A percentile compares a stretch with the other conserved stretches of the same genome.
Conservation (phyloP, 2,888 invertebrate species). For the Enoplolaimus lenunculus region DNA sequence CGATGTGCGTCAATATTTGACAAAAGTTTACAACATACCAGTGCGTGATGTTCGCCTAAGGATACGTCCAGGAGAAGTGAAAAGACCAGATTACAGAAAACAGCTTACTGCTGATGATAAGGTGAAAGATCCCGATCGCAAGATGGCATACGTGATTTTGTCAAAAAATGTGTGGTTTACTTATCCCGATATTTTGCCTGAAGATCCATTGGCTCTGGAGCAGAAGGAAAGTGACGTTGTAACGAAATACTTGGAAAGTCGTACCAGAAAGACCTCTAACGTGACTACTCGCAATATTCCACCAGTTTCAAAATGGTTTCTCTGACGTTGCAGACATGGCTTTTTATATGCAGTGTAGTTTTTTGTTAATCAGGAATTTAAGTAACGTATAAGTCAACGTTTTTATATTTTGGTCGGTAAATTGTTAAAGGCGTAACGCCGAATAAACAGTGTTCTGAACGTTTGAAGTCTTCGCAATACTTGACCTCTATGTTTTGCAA, state of each 20-base stretch:
- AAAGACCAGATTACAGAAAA: neutral
- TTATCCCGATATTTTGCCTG: neutral
- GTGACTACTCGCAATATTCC: too few species aligned
- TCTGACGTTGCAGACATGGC: too few species aligned
- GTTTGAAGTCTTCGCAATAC: too few species aligned
- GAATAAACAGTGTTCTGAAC: too few species aligned
- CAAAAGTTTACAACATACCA: constrained; percentile 80
- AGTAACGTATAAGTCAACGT: too few species aligned
- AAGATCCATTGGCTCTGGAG: neutral
- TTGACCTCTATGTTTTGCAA: too few species aligned
- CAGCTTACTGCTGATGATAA: constrained; percentile 25
- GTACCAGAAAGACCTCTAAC: too few species aligned
- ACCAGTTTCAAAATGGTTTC: too few species aligned
- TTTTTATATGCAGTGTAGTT: too few species aligned
- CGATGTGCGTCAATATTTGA: constrained; percentile 80
- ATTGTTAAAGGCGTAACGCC: too few species aligned
- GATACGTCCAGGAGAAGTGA: constrained; percentile 20
- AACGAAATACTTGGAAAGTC: neutral
- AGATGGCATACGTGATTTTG: constrained; percentile 36
- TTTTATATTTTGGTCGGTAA: too few species aligned
- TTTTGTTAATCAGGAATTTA: too few species aligned
- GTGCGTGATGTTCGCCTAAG: constrained; percentile 59
- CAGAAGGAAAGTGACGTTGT: neutral
- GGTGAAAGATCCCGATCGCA: constrained; percentile 38
- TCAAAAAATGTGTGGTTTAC: neutral